Percentiles rank a stretch among this genome's conserved stretches.
phyloP scores from a whole-genome alignment of 2,113 vertebrate genomes.

The Hemiprocne comata region DNA sequence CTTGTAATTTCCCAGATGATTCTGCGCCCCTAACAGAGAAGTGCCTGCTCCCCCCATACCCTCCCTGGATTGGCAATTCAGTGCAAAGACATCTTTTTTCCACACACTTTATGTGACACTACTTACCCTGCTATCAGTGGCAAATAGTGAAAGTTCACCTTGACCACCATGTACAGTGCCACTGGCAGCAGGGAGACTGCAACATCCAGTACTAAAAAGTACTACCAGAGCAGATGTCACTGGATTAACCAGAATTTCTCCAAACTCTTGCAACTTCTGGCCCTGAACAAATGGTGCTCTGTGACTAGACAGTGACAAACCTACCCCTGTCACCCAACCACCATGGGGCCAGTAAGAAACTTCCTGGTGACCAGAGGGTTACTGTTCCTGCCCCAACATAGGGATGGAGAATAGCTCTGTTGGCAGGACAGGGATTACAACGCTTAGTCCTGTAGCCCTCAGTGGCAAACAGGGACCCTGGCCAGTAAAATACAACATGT shows the following conservation, averaged over 20 bases:
- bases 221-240: not conserved
- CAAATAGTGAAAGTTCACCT: not conserved
- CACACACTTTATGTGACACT: no score
- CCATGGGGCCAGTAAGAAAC: not conserved
- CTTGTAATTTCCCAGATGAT: not conserved
- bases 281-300: not conserved
- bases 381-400: not conserved
- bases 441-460: not conserved
- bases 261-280: not conserved
- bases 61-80: not conserved
- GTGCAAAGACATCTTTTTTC: not conserved
- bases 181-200: not conserved
- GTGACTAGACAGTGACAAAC: not conserved
- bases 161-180: not conserved
- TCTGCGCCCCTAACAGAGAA: not conserved
- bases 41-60: not conserved
- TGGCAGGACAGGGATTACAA: not conserved
- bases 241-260: not conserved
- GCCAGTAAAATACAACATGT: not conserved
- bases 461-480: rapidly evolving
- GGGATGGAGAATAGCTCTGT: not conserved
- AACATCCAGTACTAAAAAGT: not conserved
- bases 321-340: not conserved
- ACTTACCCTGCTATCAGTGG: not conserved
- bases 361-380: not conserved